These are phyloP conservation scores for Centropus bengalensis DNA, from an alignment of 2,113 vertebrate genomes.

Conservation along the genomic window DNA sequence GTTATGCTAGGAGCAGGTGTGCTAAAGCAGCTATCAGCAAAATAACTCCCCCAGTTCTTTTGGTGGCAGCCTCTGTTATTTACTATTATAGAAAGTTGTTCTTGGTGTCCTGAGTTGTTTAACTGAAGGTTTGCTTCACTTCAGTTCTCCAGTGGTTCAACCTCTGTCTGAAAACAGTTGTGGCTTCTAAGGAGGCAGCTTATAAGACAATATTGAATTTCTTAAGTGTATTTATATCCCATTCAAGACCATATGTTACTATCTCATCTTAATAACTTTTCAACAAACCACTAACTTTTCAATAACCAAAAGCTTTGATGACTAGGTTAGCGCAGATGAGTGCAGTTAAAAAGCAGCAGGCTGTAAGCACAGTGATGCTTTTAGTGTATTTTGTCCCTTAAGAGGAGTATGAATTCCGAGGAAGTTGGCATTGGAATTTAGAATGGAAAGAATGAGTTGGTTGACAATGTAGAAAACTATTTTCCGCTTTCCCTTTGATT, in stretches of 20 bases:
- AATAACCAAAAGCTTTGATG: neutral
- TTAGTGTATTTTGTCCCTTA: constrained; percentile 4
- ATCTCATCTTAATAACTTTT: constrained; percentile 4
- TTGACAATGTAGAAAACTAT: constrained; percentile 23
- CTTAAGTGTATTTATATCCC: neutral
- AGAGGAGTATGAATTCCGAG: constrained; percentile 24
- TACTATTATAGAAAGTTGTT: neutral
- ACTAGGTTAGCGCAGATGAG: neutral
- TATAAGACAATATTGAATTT: neutral
- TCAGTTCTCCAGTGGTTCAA: neutral
- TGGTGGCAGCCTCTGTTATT: neutral
- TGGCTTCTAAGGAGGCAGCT: neutral
- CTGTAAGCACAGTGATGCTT: neutral
- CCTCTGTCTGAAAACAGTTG: constrained; percentile 10
- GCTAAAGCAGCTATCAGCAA: neutral
- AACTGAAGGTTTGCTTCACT: neutral
- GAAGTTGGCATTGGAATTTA: constrained; percentile 18
- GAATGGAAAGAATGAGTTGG: constrained; percentile 57
- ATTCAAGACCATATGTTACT: neutral
- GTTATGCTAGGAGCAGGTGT: neutral
- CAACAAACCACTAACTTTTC: neutral
- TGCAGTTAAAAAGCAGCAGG: neutral
- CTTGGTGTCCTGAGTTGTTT: neutral
- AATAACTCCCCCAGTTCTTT: neutral
- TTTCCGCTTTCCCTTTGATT: constrained; percentile 53